Base-by-base conservation (phyloP, 2,888 invertebrate species). In the Mesochorus sp. region DNA sequence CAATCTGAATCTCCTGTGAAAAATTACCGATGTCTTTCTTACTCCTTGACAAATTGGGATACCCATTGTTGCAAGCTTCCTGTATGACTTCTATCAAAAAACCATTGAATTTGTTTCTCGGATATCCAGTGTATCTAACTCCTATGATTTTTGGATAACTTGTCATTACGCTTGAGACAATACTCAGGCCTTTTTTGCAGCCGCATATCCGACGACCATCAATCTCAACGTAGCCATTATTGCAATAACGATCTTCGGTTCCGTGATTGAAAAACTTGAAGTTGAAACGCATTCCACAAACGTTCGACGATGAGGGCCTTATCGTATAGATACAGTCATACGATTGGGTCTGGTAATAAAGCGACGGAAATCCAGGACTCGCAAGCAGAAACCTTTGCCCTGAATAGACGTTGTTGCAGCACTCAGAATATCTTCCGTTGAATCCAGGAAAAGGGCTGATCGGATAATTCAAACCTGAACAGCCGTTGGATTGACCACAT, bases 121-220 rank as follows among this genome's bases (percentile, higher is more conserved):
- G 87, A 57, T 90, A 87, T 2, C 92, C 93, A 0, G 87, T 83
- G 81, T 91, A 92, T 74, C 88, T 90, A 81, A 93, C 91, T 3
- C 91, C 88, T 47, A 93, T 83, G 0, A 90, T 83, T 85, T 93
- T 94, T 0, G 91, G 88, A 1, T 86, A 78, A 12, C n/a, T 42
- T n/a, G 70, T 55, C 0, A 90, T 87, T 0, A 80, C 75, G 14
- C 31, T 49, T 3, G 80, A 77, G 2, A 88, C 84, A 0, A 92
- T 47, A 72, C 89, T 91, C 6, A 91, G 80, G 1, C 91, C 91
- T 1, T 91, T 92, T 61, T 92, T 92, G 81, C 94, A 94, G 0
- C 94, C 94, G 82, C 94, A 94, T 57, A 93, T 91, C 10, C 91
- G 89, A 83, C 92, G 92, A 0, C 92, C 93, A 82, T 94, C 94